Base-by-base conservation (phyloP, 23 tunicate species). In the Phallusia fumigata region DNA sequence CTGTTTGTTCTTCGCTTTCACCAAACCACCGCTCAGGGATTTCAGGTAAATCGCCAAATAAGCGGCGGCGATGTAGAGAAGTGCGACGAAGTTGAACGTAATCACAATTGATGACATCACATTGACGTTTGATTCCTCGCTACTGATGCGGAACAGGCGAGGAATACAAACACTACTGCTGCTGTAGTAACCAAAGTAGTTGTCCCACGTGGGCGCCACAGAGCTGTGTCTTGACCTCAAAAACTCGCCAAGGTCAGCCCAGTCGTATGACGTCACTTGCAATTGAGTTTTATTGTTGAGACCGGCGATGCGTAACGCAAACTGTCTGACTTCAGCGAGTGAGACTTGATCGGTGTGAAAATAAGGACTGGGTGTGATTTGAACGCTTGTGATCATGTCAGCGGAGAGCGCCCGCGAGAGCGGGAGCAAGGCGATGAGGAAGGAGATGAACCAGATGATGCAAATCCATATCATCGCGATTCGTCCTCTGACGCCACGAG, bases 151-250 rank as follows among this genome's bases (percentile, higher is more conserved):
- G 49, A 33, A 84, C 35, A 75, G 30, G 47, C 76, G 79, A 32
- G 92, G 92, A 26, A 88, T 19, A 49, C 92, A 88, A 28, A 88
- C 83, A 16, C 87, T 77, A 32, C 65, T 79, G 30, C 76, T 31
- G 74, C 92, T 83, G 83, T 76, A 88, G 36, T 58, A 83, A 19
- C 87, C 92, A 77, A 83, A 83, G 77, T 33, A 83, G 36, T 78
- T 78, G 31, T 30, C 11, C 58, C n/a, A 18, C n/a, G 44, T 74
- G 34, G 78, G 78, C 78, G 78, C 78, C n/a, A 19, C 26, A 21
- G 69, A 58, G 28, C 28, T 22, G 26, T 24, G 69, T 6, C 28
- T 22, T 13, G 69, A 21, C 28, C 3, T 24, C 28, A 58, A 58
- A 58, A 58, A 58, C 15, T 24, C 28, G 16, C 3, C 28, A 24